A percentile compares a stretch with the other conserved stretches of the same genome.
phyloP scores from a whole-genome alignment of 2,113 vertebrate genomes.

The Maccullochella peelii region DNA sequence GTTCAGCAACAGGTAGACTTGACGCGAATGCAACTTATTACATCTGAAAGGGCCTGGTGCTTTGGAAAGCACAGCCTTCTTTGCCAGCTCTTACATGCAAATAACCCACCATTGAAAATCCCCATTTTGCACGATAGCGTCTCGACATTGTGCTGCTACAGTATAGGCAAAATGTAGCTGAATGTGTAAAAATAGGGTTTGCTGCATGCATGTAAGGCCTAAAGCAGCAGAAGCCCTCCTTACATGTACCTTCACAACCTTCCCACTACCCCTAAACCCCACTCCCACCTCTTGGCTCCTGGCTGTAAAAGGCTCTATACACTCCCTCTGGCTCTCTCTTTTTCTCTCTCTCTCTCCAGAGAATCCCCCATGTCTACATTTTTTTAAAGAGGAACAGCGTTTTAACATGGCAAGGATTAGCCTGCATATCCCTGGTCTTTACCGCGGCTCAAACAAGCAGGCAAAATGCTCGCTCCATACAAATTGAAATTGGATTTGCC shows the following conservation, averaged over 20 bases:
- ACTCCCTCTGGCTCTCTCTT: slow-evolving; percentile 77
- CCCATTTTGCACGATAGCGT: slow-evolving; percentile 33
- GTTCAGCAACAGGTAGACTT: slow-evolving; percentile 43
- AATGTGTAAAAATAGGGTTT: slow-evolving; percentile 66
- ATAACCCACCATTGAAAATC: slow-evolving; percentile 47
- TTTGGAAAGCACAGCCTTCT: neutral
- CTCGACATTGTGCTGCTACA: slow-evolving; percentile 23
- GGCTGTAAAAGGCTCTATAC: slow-evolving; percentile 59
- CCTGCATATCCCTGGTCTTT: slow-evolving; percentile 83
- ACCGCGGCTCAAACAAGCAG: slow-evolving; percentile 81
- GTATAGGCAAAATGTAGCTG: slow-evolving; percentile 6
- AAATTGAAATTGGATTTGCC: slow-evolving; percentile 89
- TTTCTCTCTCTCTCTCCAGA: slow-evolving; percentile 64
- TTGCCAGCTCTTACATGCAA: slow-evolving; percentile 30
- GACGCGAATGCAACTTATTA: neutral
- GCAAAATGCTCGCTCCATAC: slow-evolving; percentile 82
- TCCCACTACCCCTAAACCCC: slow-evolving; percentile 49
- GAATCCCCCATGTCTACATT: slow-evolving; percentile 79
- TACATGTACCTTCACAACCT: slow-evolving; percentile 50
- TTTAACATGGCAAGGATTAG: slow-evolving; percentile 85
- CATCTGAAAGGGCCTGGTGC: neutral
- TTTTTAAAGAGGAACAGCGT: slow-evolving; percentile 75
- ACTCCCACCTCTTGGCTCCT: slow-evolving; percentile 72
- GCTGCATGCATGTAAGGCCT: slow-evolving; percentile 44
- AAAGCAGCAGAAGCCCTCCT: slow-evolving; percentile 50